Percentiles rank a stretch among this genome's conserved stretches.
Evolutionary conservation across 2,888 invertebrate species (phyloP).

Genomic region (Drosophila pegasa): DNA sequence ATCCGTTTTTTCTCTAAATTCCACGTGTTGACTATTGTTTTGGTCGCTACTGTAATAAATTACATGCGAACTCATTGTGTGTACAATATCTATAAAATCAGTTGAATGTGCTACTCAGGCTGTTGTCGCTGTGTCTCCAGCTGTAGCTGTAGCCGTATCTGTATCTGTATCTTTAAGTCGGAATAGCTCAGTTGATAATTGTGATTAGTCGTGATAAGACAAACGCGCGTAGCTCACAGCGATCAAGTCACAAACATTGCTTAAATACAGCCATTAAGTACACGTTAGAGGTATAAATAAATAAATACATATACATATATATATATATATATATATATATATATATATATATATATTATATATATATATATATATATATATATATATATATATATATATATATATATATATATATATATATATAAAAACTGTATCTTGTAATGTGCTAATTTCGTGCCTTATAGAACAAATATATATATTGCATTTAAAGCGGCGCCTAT

Average conservation of each 20-base stretch:
- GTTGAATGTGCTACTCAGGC: conserved; percentile 9
- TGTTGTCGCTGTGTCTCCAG: conserved; percentile 35
- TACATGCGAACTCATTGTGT: conserved; percentile 14
- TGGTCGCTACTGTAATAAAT: neutral
- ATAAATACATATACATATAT: conserved; percentile 9
- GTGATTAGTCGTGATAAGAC: conserved; percentile 72
- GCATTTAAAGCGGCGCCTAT: conserved; percentile 7
- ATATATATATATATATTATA: neutral
- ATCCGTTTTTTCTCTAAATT: neutral
- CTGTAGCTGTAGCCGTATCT: conserved; percentile 9
- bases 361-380: conserved; percentile 14
- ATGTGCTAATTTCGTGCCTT: conserved; percentile 29
- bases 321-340: conserved; percentile 12
- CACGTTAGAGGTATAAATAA: neutral
- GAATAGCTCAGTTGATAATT: conserved; percentile 62
- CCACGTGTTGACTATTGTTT: neutral
- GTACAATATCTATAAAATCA: conserved; percentile 3
- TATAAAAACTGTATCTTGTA: neutral
- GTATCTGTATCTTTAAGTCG: conserved; percentile 41
- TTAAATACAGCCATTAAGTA: conserved; percentile 10
- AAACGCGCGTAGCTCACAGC: neutral
- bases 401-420: neutral
- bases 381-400: conserved; percentile 12
- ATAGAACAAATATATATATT: conserved; percentile 11
- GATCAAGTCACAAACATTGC: neutral